Percentiles rank a stretch among this genome's conserved stretches.
phyloP scores from a whole-genome alignment of 2,797 vertebrate genomes.

The Lacerta bilineata region DNA sequence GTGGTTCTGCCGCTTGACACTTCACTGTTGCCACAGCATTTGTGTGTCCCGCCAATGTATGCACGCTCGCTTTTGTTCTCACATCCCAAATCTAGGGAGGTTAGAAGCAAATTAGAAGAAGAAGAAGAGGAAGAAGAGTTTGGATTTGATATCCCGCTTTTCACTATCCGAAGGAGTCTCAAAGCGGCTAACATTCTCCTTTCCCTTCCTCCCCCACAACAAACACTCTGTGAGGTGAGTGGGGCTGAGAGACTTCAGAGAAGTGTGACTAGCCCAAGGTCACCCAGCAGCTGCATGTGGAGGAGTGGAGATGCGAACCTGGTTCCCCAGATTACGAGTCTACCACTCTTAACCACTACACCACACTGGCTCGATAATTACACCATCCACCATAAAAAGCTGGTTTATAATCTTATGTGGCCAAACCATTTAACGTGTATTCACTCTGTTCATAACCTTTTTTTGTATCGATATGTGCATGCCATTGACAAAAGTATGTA shows the following conservation, averaged over 20 bases:
- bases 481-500: background rate
- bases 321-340: too few species aligned
- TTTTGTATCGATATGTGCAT: background rate
- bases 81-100: slow-evolving; percentile 94
- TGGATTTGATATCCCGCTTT: too few species aligned
- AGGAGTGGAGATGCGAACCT: too few species aligned
- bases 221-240: too few species aligned
- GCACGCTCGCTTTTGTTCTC: slow-evolving; percentile 95
- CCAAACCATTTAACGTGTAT: background rate
- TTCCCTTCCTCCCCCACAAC: too few species aligned
- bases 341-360: too few species aligned
- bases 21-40: slow-evolving; percentile 97
- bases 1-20: slow-evolving; percentile 95
- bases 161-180: too few species aligned
- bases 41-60: slow-evolving; percentile 95
- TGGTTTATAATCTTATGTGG: background rate
- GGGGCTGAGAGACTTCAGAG: too few species aligned
- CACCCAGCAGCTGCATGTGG: too few species aligned
- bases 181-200: too few species aligned
- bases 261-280: too few species aligned
- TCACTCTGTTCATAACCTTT: background rate
- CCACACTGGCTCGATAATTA: background rate
- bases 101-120: slow-evolving; percentile 24
- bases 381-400: background rate
- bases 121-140: too few species aligned